These are phyloP conservation scores for Pararge aegeria DNA, from an alignment of 1,140 invertebrate species.

Conservation along the genomic window DNA sequence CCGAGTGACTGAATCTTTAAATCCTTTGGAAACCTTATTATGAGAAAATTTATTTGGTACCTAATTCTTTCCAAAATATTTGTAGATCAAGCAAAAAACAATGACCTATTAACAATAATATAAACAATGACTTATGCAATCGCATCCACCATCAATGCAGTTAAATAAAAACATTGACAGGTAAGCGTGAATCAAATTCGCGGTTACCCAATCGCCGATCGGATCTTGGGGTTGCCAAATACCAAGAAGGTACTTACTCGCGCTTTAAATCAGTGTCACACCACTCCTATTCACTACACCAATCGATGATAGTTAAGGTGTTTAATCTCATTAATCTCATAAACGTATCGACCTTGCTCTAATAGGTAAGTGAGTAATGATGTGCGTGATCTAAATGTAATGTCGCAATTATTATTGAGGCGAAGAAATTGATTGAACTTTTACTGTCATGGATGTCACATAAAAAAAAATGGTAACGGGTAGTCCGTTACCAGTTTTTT, in stretches of 20 bases:
- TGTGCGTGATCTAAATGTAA: background rate
- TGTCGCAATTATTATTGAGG: too few relatives aligned
- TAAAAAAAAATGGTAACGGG: too few relatives aligned
- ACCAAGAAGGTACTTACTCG: background rate
- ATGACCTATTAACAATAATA: too few relatives aligned
- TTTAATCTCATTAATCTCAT: background rate
- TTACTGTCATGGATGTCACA: too few relatives aligned
- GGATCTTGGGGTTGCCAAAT: conserved; percentile 11
- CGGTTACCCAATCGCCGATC: conserved; percentile 19
- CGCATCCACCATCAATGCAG: background rate
- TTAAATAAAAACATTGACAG: conserved; percentile 28
- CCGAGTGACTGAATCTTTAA: too few relatives aligned
- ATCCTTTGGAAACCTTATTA: too few relatives aligned
- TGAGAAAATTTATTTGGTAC: too few relatives aligned
- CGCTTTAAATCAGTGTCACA: background rate
- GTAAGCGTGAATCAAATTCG: conserved; percentile 35
- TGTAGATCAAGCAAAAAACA: background rate
- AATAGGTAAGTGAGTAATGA: background rate
- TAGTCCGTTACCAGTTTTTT: too few relatives aligned
- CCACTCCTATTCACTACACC: background rate
- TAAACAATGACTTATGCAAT: too few relatives aligned
- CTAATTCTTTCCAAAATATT: too few relatives aligned
- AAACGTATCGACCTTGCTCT: background rate
- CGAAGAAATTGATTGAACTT: too few relatives aligned
- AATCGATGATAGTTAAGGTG: background rate